Evolutionary conservation across 2,113 vertebrate genomes (phyloP), one percentile per base, ranked within the genome.

Genomic region (Rhizomys pruinosus): DNA sequence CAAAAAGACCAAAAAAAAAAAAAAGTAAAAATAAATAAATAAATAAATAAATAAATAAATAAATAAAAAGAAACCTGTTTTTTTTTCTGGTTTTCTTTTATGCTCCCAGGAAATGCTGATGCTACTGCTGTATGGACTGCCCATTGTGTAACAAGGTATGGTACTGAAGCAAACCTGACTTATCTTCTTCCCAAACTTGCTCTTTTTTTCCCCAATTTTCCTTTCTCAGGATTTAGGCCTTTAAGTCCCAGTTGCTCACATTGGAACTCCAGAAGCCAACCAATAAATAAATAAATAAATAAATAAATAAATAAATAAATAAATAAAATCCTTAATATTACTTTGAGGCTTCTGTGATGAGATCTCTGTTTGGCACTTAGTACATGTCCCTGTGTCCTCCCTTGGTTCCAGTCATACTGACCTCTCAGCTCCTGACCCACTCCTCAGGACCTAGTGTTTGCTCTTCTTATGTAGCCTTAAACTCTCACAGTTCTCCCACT

Each of bases 41-140:
- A n/a, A n/a, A n/a, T n/a, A n/a, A n/a, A n/a, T n/a, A n/a, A n/a
- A n/a, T n/a, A n/a, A n/a, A n/a, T n/a, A n/a, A n/a, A n/a, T n/a
- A n/a, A n/a, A n/a, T 66, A 39, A 82, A 59, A 37, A 73, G 25
- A 23, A 32, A n/a, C 47, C 17, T 16, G 10, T 27, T 39, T 32
- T n/a, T n/a, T n/a, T n/a, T 74, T 77, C 47, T 84, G 42, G 52
- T 88, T 90, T 72, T 90, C 74, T 73, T 72, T 32, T 52, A 64
- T 88, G 73, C 32, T 7, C 37, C 19, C 55, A 39, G 66, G 23
- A 25, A 79, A 27, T 8, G 9, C 39, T 76, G 34, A 17, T 16
- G 6, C 12, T n/a, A 16, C 22, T 76, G 6, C 5, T 37, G 0
- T 13, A 16, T 13, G 12, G n/a, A 44, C 73, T 76, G 27, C 13